Evolutionary conservation across 1,140 invertebrate species (phyloP), one percentile per base, ranked within the genome.

Genomic region (Cotesia vestalis): DNA sequence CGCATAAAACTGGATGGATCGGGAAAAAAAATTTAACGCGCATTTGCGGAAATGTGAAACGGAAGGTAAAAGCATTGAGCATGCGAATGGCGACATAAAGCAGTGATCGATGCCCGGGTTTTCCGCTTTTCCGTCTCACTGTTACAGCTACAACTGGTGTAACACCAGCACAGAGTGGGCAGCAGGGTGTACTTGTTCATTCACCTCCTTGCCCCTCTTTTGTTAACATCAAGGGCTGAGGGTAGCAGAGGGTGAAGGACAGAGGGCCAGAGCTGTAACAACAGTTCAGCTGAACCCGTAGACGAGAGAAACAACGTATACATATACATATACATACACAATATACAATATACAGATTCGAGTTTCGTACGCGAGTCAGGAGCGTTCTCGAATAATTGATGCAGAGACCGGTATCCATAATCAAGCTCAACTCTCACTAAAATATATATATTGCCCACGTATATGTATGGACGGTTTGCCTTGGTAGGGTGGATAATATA

Each of bases 371-470:
- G 53, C 71, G 53, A 67, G 70, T 72, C 70, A 72, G 63, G 63
- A 66, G 63, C 63, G 63, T 57, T 66, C 52, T 12, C 53, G 63
- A 72, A 72, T 72, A 72, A 72, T 72, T 72, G 70, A 72, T 72
- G 70, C 70, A 63, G 70, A 72, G 70, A 72, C 70, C 70, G 60
- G 63, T 72, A 72, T 51, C 70, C 63, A 72, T 72, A 72, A 72
- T 72, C 70, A 72, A 72, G 70, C 70, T 38, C 40, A 46, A 46
- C 6, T 46, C 40, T 46, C 40, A 46, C 40, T 46, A 6, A 46
- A 46, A 46, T 11, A 46, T 46, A 46, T 46, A 46, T 46, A 46
- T 46, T 27, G 27, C 27, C 27, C 27, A 27, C 27, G 27, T 27
- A 27, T 27, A 27, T 27, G 27, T 27, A 27, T 27, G 27, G 27